Evolutionary conservation across 2,113 vertebrate species (phyloP).

Genomic region (Sialia sialis): DNA sequence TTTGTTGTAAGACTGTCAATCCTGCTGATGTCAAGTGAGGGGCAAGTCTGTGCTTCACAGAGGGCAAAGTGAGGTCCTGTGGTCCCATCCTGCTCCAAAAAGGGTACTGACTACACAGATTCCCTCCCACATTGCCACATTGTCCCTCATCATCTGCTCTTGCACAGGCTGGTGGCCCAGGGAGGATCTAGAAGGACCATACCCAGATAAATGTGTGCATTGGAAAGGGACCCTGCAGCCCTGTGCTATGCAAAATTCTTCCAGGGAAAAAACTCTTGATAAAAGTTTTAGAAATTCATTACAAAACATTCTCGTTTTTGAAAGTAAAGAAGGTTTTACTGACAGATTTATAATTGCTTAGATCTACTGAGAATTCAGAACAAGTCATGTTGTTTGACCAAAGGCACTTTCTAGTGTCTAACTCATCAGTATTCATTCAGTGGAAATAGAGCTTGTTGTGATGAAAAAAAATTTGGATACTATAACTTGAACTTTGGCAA

Average conservation of each 20-base stretch:
- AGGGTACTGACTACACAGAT: fast-evolving
- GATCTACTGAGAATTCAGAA: not conserved
- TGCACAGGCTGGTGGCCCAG: not conserved
- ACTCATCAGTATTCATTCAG: constrained; percentile 5
- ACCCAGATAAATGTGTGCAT: not conserved
- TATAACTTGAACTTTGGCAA: not conserved
- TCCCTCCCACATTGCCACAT: not conserved
- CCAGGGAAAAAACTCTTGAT: not conserved
- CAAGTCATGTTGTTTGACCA: not conserved
- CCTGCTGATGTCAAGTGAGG: not conserved
- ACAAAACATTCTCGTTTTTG: not conserved
- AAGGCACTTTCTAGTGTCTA: not conserved
- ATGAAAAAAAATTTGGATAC: not conserved
- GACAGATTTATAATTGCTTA: constrained; percentile 1
- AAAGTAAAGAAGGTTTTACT: not conserved
- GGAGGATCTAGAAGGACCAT: not conserved
- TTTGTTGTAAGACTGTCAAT: not conserved
- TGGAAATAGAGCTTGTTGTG: not conserved
- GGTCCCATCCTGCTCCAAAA: not conserved
- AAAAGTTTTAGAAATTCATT: not conserved
- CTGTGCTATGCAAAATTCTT: not conserved
- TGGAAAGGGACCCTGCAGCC: not conserved
- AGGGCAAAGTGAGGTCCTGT: not conserved
- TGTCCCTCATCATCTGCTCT: not conserved
- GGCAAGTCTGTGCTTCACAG: not conserved